phyloP scores from a whole-genome alignment of 2,113 vertebrate species.

The Ochotona curzoniae region DNA sequence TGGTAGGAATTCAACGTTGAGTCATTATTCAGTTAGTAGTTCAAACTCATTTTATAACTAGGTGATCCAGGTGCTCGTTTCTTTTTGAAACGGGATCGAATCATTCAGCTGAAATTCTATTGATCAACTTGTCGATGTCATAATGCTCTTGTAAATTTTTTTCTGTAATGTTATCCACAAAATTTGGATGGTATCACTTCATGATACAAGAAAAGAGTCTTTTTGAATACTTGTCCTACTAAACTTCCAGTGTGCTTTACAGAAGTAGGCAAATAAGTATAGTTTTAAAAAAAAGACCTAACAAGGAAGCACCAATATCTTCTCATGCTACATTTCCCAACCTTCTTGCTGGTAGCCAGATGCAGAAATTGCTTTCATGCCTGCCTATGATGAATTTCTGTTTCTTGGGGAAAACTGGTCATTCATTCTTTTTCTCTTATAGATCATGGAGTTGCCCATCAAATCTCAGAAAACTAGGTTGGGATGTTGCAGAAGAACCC shows the following conservation, averaged over 20 bases:
- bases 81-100: slow-evolving; percentile 26
- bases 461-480: background rate
- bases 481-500: too few relatives aligned
- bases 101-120: background rate
- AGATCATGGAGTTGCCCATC: background rate
- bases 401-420: background rate
- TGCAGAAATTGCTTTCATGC: background rate
- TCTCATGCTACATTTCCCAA: background rate
- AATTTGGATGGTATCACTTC: background rate
- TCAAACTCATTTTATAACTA: slow-evolving; percentile 19
- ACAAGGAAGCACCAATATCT: background rate
- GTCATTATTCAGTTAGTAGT: slow-evolving; percentile 16
- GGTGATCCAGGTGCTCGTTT: background rate
- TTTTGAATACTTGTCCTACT: background rate
- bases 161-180: background rate
- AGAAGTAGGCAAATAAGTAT: background rate
- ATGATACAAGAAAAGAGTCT: background rate
- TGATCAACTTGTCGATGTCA: background rate
- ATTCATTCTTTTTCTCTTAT: background rate
- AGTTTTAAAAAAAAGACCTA: background rate
- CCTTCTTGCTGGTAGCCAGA: background rate
- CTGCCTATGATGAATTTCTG: background rate
- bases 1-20: background rate
- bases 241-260: background rate
- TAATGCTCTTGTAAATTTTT: background rate